Conservation (phyloP, 1,140 invertebrate species). For the Habropoda laboriosa region DNA sequence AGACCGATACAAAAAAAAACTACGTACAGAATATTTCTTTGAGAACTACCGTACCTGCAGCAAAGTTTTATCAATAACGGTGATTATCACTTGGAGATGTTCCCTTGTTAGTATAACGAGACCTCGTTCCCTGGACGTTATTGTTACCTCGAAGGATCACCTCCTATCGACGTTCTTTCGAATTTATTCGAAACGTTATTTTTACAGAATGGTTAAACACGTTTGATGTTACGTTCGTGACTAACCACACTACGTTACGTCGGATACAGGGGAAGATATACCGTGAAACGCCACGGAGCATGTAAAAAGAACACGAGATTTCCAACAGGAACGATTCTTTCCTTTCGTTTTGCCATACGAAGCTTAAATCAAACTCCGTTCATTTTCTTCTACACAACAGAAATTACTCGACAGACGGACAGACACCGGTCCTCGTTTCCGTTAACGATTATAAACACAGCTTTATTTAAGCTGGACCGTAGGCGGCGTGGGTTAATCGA, state of each 20-base stretch:
- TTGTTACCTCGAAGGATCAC: not conserved
- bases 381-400: not conserved
- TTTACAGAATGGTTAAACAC: not conserved
- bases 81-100: too few relatives aligned
- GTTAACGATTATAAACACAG: conserved; percentile 54
- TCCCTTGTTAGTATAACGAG: too few relatives aligned
- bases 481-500: conserved; percentile 9
- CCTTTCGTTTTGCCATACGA: not conserved
- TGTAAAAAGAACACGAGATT: not conserved
- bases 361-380: conserved; percentile 8
- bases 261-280: conserved; percentile 9
- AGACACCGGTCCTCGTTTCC: conserved; percentile 2
- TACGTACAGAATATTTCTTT: too few relatives aligned
- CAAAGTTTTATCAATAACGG: too few relatives aligned
- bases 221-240: not conserved
- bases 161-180: not conserved
- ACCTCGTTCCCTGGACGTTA: too few relatives aligned
- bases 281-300: not conserved
- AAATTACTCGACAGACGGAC: too few relatives aligned
- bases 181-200: not conserved
- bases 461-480: conserved; percentile 17
- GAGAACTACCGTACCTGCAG: too few relatives aligned
- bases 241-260: not conserved
- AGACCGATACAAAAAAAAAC: too few relatives aligned
- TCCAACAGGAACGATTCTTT: not conserved